These are phyloP conservation scores for Polyploca ridens DNA, from an alignment of 2,888 invertebrate genomes.

Conservation along the genomic window DNA sequence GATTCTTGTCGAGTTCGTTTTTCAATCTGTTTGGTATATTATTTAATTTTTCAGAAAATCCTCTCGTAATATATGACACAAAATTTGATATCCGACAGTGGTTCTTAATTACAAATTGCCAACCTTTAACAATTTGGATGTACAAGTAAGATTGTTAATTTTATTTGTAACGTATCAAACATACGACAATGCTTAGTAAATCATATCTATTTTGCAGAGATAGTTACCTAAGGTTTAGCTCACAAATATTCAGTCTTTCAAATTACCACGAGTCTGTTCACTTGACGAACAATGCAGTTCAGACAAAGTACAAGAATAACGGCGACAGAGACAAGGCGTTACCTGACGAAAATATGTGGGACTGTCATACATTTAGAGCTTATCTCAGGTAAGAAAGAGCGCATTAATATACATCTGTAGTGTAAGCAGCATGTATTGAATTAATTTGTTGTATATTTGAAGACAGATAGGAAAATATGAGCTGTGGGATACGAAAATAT, in stretches of 20 bases:
- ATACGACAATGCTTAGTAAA: not conserved
- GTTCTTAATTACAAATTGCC: slow-evolving; percentile 96
- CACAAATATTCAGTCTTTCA: slow-evolving; percentile 92
- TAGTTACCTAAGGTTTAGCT: slow-evolving; percentile 96
- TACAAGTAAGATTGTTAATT: slow-evolving; percentile 87
- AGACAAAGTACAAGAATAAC: slow-evolving; percentile 92
- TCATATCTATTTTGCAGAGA: slow-evolving; percentile 84
- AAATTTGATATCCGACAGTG: slow-evolving; percentile 98
- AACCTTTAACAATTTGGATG: slow-evolving; percentile 96
- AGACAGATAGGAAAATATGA: slow-evolving; percentile 90
- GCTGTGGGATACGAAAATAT: slow-evolving; percentile 93
- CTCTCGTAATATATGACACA: slow-evolving; percentile 93
- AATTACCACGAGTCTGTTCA: slow-evolving; percentile 97
- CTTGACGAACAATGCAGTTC: slow-evolving; percentile 96
- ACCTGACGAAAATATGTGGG: slow-evolving; percentile 98
- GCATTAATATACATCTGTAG: slow-evolving; percentile 13
- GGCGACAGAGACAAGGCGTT: slow-evolving; percentile 89
- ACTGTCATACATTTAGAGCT: slow-evolving; percentile 91
- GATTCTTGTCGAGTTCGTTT: too few relatives aligned
- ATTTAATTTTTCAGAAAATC: slow-evolving; percentile 88
- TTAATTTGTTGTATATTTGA: slow-evolving; percentile 45
- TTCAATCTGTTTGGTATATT: slow-evolving; percentile 12
- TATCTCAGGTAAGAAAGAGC: slow-evolving; percentile 83
- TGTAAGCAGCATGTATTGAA: slow-evolving; percentile 24
- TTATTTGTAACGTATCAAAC: slow-evolving; percentile 17